Conservation (phyloP, 1,140 invertebrate genomes). For the Zaprionus lachaisei region DNA sequence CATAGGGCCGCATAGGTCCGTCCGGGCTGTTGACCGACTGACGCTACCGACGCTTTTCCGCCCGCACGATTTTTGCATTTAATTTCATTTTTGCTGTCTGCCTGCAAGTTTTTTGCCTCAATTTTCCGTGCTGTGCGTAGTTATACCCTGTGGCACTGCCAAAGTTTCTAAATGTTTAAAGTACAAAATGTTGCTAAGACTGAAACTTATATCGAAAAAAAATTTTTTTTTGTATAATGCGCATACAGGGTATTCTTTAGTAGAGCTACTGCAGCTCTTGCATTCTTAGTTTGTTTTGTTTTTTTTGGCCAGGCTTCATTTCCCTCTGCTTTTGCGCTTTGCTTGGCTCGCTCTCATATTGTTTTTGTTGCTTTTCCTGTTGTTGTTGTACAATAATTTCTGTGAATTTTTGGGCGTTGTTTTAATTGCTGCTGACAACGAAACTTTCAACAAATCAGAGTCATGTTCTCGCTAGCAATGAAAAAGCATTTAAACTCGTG, state of each 20-base stretch:
- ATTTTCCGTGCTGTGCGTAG: not conserved
- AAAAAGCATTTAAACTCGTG: constrained; percentile 49
- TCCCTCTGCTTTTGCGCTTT: constrained; percentile 30
- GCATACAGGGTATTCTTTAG: not conserved
- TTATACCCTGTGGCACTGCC: constrained; percentile 16
- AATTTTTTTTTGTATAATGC: not conserved
- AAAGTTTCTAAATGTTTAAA: not conserved
- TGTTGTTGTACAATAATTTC: constrained; percentile 45
- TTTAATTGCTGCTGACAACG: constrained; percentile 81
- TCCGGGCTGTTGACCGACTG: constrained; percentile 28
- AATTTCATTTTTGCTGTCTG: constrained; percentile 62
- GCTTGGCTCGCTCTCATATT: constrained; percentile 17
- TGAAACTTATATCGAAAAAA: not conserved
- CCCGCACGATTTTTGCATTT: constrained; percentile 66
- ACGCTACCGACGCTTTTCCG: constrained; percentile 50
- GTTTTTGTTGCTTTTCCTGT: constrained; percentile 42
- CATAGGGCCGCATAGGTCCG: constrained; percentile 13
- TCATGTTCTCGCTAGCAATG: constrained; percentile 19
- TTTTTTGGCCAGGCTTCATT: constrained; percentile 50
- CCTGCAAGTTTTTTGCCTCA: constrained; percentile 26
- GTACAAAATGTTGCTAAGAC: not conserved
- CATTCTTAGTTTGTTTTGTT: constrained; percentile 23
- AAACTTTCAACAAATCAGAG: constrained; percentile 74
- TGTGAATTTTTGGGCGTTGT: constrained; percentile 61
- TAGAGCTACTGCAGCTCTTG: not conserved